phyloP scores from a whole-genome alignment of 2,797 vertebrate species.

The Propithecus deckenii region DNA sequence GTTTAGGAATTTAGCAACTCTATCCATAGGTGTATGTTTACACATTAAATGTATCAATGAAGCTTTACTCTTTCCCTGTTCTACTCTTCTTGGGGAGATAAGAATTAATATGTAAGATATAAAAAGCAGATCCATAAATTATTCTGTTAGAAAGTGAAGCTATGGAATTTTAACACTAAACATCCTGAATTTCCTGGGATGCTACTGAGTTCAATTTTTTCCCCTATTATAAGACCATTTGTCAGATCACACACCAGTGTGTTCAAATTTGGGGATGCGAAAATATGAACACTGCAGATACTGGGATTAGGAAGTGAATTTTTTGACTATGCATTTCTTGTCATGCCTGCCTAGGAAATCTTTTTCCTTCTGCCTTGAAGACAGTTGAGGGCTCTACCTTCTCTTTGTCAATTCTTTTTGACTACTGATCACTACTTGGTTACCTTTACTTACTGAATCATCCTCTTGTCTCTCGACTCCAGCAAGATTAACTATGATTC shows the following conservation, averaged over 20 bases:
- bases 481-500: not conserved
- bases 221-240: not conserved
- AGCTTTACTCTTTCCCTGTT: not conserved
- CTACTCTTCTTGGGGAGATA: not conserved
- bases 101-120: not conserved
- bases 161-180: not conserved
- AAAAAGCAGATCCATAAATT: not conserved
- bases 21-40: not conserved
- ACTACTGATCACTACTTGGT: not conserved
- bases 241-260: not conserved
- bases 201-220: not conserved
- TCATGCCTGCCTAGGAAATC: not conserved
- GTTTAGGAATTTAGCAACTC: not conserved
- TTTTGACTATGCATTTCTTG: not conserved
- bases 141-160: not conserved
- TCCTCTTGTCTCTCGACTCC: not conserved
- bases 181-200: not conserved
- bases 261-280: not conserved
- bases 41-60: not conserved
- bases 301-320: not conserved
- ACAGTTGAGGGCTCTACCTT: not conserved
- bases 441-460: not conserved
- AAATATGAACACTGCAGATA: not conserved
- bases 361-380: not conserved
- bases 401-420: not conserved